A percentile compares a stretch with the other conserved stretches of the same genome.
phyloP scores from a whole-genome alignment of 2,797 vertebrate genomes.

The Lepus oiostolus region DNA sequence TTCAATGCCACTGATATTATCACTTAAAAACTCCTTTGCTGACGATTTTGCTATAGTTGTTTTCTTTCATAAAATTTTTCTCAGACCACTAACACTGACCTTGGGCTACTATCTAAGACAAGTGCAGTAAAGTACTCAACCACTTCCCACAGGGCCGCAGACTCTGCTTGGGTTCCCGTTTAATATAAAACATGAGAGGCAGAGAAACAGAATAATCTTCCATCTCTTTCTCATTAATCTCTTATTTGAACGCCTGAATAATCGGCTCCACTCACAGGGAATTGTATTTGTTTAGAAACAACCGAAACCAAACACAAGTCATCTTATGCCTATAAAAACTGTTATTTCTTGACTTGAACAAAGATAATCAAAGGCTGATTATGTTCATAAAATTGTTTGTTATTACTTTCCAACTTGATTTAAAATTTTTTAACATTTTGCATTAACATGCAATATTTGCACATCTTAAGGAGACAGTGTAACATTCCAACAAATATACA shows the following conservation, averaged over 20 bases:
- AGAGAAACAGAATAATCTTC: constrained; percentile 36
- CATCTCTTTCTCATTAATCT: constrained; percentile 28
- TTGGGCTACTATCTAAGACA: constrained; percentile 26
- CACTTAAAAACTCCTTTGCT: constrained; percentile 42
- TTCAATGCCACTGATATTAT: background rate
- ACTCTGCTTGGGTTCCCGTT: background rate
- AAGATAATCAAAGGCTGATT: constrained; percentile 56
- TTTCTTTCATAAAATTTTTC: background rate
- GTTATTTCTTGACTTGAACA: constrained; percentile 12
- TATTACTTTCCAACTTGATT: constrained; percentile 52
- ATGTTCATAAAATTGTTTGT: constrained; percentile 38
- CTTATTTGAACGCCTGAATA: constrained; percentile 47
- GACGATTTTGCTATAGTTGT: background rate
- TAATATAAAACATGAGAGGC: constrained; percentile 36
- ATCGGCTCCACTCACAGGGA: constrained; percentile 41
- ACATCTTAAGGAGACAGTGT: too few species aligned
- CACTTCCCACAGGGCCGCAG: background rate
- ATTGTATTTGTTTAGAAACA: constrained; percentile 49
- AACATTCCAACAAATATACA: too few species aligned
- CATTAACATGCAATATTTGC: too few species aligned
- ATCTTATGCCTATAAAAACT: constrained; percentile 58
- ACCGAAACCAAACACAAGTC: constrained; percentile 63
- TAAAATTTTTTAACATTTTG: too few species aligned
- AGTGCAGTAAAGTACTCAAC: constrained; percentile 56
- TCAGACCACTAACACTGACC: constrained; percentile 7